A percentile compares a stretch with the other conserved stretches of the same genome.
phyloP scores from a whole-genome alignment of 2,888 invertebrate species.

The Parasteatoda lunata region DNA sequence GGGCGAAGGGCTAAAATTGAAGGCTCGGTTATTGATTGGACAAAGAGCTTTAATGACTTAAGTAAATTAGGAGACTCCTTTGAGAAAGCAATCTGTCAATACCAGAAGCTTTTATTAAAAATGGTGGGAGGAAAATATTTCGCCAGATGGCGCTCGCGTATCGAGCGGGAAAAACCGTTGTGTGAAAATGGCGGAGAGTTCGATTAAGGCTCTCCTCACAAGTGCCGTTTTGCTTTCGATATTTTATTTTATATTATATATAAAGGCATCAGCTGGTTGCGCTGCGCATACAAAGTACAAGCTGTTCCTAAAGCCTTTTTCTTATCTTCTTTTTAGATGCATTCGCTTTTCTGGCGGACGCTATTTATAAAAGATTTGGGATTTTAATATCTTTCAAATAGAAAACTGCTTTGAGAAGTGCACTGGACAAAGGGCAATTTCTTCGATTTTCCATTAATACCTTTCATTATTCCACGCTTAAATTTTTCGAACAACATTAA shows the following conservation, averaged over 20 bases:
- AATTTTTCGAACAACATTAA: too few species aligned
- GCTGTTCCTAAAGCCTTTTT: conserved; percentile 55
- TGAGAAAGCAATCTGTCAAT: conserved; percentile 66
- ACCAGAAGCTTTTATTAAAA: conserved; percentile 65
- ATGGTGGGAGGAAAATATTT: conserved; percentile 62
- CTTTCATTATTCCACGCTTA: too few species aligned
- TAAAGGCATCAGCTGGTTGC: conserved; percentile 59
- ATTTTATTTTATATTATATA: conserved; percentile 66
- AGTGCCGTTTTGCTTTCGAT: conserved; percentile 45
- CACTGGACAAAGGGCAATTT: conserved; percentile 45
- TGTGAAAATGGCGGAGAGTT: conserved; percentile 60
- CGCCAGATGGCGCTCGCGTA: conserved; percentile 60
- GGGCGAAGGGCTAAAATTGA: conserved; percentile 61
- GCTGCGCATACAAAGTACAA: conserved; percentile 63
- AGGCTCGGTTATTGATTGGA: conserved; percentile 64
- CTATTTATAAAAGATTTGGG: conserved; percentile 58
- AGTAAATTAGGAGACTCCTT: conserved; percentile 64
- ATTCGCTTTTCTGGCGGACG: conserved; percentile 24
- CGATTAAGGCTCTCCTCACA: conserved; percentile 43
- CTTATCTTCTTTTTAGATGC: conserved; percentile 35
- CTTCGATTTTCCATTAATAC: conserved; percentile 7
- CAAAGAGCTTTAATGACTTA: conserved; percentile 66
- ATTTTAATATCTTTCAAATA: conserved; percentile 56
- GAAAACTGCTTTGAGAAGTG: conserved; percentile 22
- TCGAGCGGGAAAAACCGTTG: conserved; percentile 64